phyloP scores from a whole-genome alignment of 2,888 invertebrate species.

The Ypsolopha sequella region DNA sequence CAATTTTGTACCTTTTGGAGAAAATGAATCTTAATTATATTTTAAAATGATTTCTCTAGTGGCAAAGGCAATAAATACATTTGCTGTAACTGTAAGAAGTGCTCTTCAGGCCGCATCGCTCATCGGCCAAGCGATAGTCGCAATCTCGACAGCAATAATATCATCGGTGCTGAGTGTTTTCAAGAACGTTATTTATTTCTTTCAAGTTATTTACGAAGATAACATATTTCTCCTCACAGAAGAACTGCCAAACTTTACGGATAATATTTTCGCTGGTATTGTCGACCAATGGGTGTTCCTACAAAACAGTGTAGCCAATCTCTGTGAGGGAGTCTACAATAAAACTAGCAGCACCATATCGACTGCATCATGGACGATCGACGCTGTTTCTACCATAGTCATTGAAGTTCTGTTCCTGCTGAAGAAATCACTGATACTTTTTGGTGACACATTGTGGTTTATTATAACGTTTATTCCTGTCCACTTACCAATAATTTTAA shows the following conservation, averaged over 20 bases:
- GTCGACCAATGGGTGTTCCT: constrained; percentile 15
- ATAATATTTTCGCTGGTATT: constrained; percentile 17
- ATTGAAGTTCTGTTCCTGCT: constrained; percentile 33
- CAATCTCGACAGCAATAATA: constrained; percentile 24
- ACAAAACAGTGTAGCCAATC: constrained; percentile 20
- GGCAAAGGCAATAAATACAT: constrained; percentile 38
- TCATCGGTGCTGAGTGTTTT: constrained; percentile 23
- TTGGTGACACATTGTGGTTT: constrained; percentile 51
- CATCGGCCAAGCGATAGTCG: constrained; percentile 45
- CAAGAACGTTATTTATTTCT: constrained; percentile 29
- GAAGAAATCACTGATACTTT: constrained; percentile 35
- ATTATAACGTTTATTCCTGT: constrained; percentile 51
- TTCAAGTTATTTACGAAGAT: constrained; percentile 57
- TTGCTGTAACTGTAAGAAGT: constrained; percentile 35
- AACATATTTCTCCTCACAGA: constrained; percentile 46
- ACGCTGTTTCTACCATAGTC: constrained; percentile 22
- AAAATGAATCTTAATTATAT: neutral
- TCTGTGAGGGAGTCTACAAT: constrained; percentile 19
- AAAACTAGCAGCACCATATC: constrained; percentile 20
- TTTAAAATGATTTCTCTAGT: constrained; percentile 42
- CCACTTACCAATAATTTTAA: constrained; percentile 42
- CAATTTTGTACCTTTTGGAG: too few species aligned
- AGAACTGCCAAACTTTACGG: constrained; percentile 38
- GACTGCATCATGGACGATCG: constrained; percentile 19
- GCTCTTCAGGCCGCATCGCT: constrained; percentile 37